These are phyloP conservation scores for Leptothorax acervorum DNA, from an alignment of 2,888 invertebrate genomes.

Conservation along the genomic window DNA sequence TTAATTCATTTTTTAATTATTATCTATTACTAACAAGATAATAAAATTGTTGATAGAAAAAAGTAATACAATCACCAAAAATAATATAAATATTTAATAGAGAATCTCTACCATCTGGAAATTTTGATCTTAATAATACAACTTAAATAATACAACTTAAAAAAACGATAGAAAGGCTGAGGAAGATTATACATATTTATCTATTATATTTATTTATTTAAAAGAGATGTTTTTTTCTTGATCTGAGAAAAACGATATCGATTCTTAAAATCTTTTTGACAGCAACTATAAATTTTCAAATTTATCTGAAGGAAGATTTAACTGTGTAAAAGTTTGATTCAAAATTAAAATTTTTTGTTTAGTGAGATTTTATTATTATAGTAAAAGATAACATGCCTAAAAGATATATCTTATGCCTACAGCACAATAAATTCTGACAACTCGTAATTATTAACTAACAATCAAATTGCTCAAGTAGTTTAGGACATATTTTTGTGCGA, in stretches of 20 bases:
- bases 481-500: neutral
- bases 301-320: neutral
- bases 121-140: neutral
- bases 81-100: constrained; percentile 1
- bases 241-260: neutral
- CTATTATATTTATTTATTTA: neutral
- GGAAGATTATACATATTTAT: neutral
- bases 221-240: neutral
- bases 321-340: neutral
- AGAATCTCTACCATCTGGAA: neutral
- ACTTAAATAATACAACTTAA: neutral
- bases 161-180: neutral
- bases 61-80: neutral
- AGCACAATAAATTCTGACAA: neutral
- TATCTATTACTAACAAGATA: neutral
- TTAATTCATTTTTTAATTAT: constrained; percentile 4
- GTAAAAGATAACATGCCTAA: neutral
- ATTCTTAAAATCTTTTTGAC: neutral
- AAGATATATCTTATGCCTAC: neutral
- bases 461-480: neutral
- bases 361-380: neutral
- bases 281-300: neutral
- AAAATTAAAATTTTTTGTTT: neutral
- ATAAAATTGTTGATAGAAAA: neutral
- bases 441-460: neutral